A percentile compares a stretch with the other conserved stretches of the same genome.
These are phyloP conservation scores for Diuraphis noxia DNA, from an alignment of 1,140 invertebrate genomes.

Conservation along the genomic window DNA sequence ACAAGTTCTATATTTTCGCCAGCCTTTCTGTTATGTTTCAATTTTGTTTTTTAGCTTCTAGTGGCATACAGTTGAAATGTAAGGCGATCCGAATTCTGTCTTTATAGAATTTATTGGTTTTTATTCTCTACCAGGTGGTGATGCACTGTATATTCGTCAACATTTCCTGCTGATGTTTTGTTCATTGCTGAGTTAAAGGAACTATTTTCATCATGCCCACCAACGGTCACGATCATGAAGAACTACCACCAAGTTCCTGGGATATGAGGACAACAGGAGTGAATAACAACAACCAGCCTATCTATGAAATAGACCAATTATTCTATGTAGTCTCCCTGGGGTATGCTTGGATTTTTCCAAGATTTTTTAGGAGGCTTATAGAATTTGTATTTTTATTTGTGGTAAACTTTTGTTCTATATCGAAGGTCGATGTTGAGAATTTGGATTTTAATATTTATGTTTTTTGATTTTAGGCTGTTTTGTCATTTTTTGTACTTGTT, in stretches of 20 bases:
- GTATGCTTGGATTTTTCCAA: slow-evolving; percentile 87
- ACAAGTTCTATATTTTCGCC: background rate
- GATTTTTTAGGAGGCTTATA: slow-evolving; percentile 80
- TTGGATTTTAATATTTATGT: background rate
- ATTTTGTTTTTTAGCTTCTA: background rate
- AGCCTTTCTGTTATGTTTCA: background rate
- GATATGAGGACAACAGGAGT: slow-evolving; percentile 11
- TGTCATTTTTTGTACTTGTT: slow-evolving; percentile 86
- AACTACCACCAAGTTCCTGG: background rate
- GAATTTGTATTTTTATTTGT: slow-evolving; percentile 90
- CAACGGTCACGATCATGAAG: slow-evolving; percentile 41
- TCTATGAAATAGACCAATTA: slow-evolving; percentile 87
- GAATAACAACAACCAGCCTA: slow-evolving; percentile 67
- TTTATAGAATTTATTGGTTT: background rate
- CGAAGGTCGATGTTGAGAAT: background rate
- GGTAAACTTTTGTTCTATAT: slow-evolving; percentile 61
- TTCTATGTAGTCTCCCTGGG: slow-evolving; percentile 90
- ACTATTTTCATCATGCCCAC: background rate
- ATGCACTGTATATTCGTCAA: slow-evolving; percentile 13
- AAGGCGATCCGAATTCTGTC: background rate
- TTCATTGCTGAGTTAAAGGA: background rate
- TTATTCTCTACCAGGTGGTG: background rate
- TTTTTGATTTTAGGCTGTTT: slow-evolving; percentile 70
- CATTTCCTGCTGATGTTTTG: background rate
- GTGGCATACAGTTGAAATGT: background rate